These are phyloP conservation scores for Bursaphelenchus okinawaensis DNA, from an alignment of 2,888 invertebrate genomes.

Conservation along the genomic window DNA sequence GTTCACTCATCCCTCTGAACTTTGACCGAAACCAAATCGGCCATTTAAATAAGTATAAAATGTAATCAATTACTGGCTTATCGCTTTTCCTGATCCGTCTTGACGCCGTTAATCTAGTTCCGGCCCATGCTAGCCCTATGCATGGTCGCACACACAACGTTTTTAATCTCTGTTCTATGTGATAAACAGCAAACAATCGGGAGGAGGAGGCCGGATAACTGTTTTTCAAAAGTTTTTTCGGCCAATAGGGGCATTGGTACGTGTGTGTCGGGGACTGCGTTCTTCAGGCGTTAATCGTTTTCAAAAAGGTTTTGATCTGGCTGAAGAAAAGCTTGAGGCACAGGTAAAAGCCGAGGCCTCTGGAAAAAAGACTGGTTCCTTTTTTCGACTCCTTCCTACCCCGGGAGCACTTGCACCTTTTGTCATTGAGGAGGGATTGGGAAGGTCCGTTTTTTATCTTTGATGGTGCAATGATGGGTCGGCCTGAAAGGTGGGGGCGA, in stretches of 20 bases:
- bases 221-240: neutral
- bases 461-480: neutral
- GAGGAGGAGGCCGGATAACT: neutral
- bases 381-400: neutral
- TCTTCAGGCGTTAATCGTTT: neutral
- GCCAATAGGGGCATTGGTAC: neutral
- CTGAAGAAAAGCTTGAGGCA: neutral
- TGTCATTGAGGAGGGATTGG: neutral
- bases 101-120: too few species aligned
- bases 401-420: constrained; percentile 6
- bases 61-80: neutral
- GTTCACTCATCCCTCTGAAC: neutral
- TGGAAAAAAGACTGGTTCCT: neutral
- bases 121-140: too few species aligned
- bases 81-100: neutral
- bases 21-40: constrained; percentile 2
- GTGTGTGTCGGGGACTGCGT: neutral
- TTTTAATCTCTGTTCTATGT: neutral
- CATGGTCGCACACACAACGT: too few species aligned
- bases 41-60: neutral
- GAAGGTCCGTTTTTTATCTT: neutral
- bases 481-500: constrained; percentile 1
- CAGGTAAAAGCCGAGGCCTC: neutral
- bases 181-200: neutral
- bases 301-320: neutral